phyloP scores from a whole-genome alignment of 2,888 invertebrate genomes.

The Psococerastis gibbosa region DNA sequence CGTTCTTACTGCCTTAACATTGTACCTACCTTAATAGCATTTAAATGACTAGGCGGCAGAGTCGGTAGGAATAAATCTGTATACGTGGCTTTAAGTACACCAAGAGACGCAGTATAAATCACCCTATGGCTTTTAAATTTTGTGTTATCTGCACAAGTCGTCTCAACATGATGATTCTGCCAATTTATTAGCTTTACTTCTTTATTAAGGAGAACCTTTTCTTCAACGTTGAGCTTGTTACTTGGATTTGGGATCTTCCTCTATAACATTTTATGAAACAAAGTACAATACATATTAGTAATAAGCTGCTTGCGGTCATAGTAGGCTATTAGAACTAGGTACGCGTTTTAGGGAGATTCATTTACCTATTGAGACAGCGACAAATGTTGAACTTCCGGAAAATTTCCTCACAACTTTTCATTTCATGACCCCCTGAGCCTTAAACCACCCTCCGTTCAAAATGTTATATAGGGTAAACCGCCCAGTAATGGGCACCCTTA shows the following conservation, averaged over 20 bases:
- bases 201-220: slow-evolving; percentile 32
- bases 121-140: slow-evolving; percentile 38
- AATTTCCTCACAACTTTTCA: too few relatives aligned
- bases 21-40: slow-evolving; percentile 30
- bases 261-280: too few relatives aligned
- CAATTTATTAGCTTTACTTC: slow-evolving; percentile 34
- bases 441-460: too few relatives aligned
- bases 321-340: too few relatives aligned
- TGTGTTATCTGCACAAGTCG: slow-evolving; percentile 36
- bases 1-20: slow-evolving; percentile 6
- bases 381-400: too few relatives aligned
- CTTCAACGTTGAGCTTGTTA: slow-evolving; percentile 24
- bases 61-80: slow-evolving; percentile 36
- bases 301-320: too few relatives aligned
- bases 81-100: slow-evolving; percentile 42
- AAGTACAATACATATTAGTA: too few relatives aligned
- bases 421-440: too few relatives aligned
- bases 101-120: slow-evolving; percentile 46
- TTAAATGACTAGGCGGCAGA: slow-evolving; percentile 34
- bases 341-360: too few relatives aligned
- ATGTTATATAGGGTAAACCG: too few relatives aligned
- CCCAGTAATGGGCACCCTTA: too few relatives aligned
- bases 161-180: slow-evolving; percentile 29
- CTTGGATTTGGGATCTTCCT: slow-evolving; percentile 30
- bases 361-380: too few relatives aligned